Evolutionary conservation across 2,888 invertebrate genomes (phyloP), one percentile per base, ranked within the genome.

Genomic region (Apamea epomidion): DNA sequence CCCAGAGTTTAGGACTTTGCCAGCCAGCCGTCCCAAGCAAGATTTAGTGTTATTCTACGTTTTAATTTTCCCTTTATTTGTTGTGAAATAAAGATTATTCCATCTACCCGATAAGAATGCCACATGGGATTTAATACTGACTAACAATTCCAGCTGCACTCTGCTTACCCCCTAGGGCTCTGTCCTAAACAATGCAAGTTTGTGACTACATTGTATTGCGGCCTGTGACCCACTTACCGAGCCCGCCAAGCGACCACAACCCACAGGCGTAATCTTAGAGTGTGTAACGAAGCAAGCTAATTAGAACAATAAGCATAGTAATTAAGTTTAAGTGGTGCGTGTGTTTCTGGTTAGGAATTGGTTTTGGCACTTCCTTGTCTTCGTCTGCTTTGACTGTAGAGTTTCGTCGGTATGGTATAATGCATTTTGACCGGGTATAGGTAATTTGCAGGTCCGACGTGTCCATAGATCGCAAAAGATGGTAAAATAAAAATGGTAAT

Each of bases 301-400:
- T 87, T 87, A 80, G 78, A 83, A 83, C 85, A 80, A 86, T 86
- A 83, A 83, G 68, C 72, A 62, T 67, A 73, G 42, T 83, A 75
- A 87, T 85, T 77, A 85, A 75, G 70, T 78, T 76, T 76, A 69
- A 65, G 71, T 37, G 74, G n/a, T 72, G 72, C 10, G 60, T 74
- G 14, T 81, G 48, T 71, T 67, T 58, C 16, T 64, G 37, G 2
- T 72, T 14, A 37, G 18, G 1, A 37, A 37, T 45, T 75, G 18
- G 58, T 45, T 68, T 68, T n/a, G 1, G 25, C 25, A 78, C 12
- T 48, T 76, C 54, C 32, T 67, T 77, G 12, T 60, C 60, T 71
- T 14, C n/a, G 7, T 75, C 75, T 58, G 5, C 21, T 45, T 73
- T 25, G 12, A 60, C 37, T 37, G 37, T 37, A 37, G 18, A 45